These are phyloP conservation scores for Eriocheir sinensis DNA, from an alignment of 1,140 invertebrate genomes.

Conservation along the genomic window DNA sequence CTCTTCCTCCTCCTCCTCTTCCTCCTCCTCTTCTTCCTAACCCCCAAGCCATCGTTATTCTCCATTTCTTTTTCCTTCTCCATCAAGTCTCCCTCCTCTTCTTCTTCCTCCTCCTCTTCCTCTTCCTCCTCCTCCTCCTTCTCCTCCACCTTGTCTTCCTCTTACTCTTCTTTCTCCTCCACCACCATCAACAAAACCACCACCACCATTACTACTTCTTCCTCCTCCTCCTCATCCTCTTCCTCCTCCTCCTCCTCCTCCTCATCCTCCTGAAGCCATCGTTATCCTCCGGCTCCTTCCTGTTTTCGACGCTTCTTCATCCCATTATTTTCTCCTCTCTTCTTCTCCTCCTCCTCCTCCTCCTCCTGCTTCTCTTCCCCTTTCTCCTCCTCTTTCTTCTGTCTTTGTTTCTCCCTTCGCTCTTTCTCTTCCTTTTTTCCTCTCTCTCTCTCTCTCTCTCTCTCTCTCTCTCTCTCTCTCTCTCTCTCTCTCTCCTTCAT, in stretches of 20 bases:
- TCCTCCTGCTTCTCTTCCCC: neutral
- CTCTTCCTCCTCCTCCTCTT: neutral
- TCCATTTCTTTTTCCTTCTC: neutral
- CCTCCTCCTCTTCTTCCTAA: neutral
- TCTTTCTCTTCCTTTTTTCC: neutral
- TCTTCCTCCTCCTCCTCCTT: neutral
- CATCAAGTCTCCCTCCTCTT: neutral
- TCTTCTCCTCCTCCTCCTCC: constrained; percentile 9
- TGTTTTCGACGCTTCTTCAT: neutral
- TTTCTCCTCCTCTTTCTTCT: constrained; percentile 24
- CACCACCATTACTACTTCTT: neutral
- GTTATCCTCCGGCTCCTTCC: neutral
- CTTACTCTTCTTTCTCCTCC: neutral
- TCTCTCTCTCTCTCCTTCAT: neutral
- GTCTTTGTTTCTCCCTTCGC: neutral
- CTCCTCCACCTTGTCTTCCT: neutral
- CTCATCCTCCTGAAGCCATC: neutral
- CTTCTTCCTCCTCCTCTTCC: too few species aligned
- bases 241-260: constrained; percentile 48
- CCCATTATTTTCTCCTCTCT: neutral
- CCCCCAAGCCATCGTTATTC: neutral
- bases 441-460: constrained; percentile 32
- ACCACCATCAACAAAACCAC: too few species aligned
- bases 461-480: neutral
- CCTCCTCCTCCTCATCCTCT: constrained; percentile 15